A percentile compares a stretch with the other conserved stretches of the same genome.
Evolutionary conservation across 2,797 vertebrate species (phyloP).

Genomic region (Caiman crocodilus): DNA sequence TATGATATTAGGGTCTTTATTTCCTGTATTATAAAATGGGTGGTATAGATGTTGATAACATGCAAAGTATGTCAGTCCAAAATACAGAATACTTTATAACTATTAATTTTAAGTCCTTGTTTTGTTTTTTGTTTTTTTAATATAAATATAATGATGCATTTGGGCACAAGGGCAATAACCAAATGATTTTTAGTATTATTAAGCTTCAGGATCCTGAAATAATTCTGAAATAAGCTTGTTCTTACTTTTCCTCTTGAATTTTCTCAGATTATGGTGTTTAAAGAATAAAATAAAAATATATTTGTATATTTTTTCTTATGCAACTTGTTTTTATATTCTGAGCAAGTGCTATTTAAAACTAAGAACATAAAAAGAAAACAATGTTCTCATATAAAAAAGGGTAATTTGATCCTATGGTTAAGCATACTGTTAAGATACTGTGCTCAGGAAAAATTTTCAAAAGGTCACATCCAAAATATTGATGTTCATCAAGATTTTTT

Average conservation of each 20-base stretch:
- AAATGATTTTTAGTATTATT: fast-evolving
- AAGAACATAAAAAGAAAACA: not conserved
- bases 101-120: not conserved
- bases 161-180: not conserved
- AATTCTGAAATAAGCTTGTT: not conserved
- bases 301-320: not conserved
- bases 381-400: not conserved
- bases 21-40: not conserved
- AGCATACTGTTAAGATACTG: no score
- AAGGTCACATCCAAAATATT: not conserved
- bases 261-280: not conserved
- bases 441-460: not conserved
- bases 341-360: not conserved
- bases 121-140: not conserved
- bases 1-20: not conserved
- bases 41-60: not conserved
- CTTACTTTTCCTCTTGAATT: not conserved
- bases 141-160: not conserved
- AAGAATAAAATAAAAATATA: not conserved
- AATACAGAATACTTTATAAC: not conserved
- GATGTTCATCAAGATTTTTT: not conserved
- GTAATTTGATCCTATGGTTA: not conserved
- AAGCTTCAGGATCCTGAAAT: not conserved
- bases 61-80: not conserved
- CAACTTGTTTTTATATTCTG: not conserved